Percentiles rank a stretch among this genome's conserved stretches.
phyloP scores from a whole-genome alignment of 2,888 invertebrate genomes.

The Scaptomyza parva region DNA sequence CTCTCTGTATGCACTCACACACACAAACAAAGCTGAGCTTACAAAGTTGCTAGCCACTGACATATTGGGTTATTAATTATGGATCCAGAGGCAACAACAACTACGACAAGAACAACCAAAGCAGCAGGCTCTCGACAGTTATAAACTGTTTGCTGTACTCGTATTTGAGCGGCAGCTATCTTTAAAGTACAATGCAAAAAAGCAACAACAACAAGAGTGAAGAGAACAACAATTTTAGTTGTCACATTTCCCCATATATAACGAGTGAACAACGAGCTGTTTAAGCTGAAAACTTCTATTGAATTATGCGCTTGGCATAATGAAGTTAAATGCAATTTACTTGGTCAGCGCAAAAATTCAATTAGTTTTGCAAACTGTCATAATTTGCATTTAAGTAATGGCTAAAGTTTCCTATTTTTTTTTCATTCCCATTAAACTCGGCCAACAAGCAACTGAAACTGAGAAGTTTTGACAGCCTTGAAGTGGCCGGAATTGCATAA shows the following conservation, averaged over 20 bases:
- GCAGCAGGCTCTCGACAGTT: constrained; percentile 3
- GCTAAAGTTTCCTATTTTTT: constrained; percentile 65
- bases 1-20: background rate
- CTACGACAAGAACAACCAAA: background rate
- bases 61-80: constrained; percentile 40
- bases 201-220: background rate
- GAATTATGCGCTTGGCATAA: constrained; percentile 32
- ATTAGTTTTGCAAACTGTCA: constrained; percentile 67
- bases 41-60: constrained; percentile 21
- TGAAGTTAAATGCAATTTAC: constrained; percentile 54
- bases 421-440: constrained; percentile 58
- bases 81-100: background rate
- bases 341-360: constrained; percentile 44
- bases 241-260: background rate
- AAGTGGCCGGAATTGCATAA: constrained; percentile 21
- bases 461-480: constrained; percentile 1
- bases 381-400: constrained; percentile 74
- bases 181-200: background rate
- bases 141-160: constrained; percentile 9
- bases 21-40: constrained; percentile 10
- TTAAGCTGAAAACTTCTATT: constrained; percentile 8
- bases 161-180: background rate
- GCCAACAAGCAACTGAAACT: constrained; percentile 9
- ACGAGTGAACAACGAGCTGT: background rate
- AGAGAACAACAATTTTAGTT: background rate